These are phyloP conservation scores for Tetrao urogallus DNA, from an alignment of 2,113 vertebrate species.

Conservation along the genomic window DNA sequence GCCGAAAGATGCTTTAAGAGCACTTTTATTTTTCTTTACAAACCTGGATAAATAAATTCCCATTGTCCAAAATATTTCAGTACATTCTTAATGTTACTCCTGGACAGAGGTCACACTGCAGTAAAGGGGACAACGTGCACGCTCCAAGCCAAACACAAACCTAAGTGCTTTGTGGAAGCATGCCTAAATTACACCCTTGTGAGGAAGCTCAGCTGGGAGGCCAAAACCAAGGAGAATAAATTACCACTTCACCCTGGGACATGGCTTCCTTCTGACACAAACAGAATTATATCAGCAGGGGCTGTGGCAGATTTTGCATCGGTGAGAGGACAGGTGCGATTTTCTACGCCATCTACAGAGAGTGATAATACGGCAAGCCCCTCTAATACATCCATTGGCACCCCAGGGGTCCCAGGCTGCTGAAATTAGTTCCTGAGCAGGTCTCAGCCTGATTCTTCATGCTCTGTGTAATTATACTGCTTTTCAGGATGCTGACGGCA, in stretches of 20 bases:
- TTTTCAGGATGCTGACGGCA: neutral
- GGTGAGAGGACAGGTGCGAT: neutral
- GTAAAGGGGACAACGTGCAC: neutral
- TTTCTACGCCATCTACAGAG: neutral
- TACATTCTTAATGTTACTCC: neutral
- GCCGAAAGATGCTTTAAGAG: neutral
- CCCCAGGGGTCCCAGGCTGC: neutral
- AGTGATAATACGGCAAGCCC: neutral
- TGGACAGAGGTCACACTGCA: neutral
- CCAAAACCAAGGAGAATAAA: neutral
- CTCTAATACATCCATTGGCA: neutral
- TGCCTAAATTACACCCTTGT: neutral
- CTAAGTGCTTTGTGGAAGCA: neutral
- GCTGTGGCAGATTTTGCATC: neutral
- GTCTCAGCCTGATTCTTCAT: neutral
- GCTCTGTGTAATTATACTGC: neutral
- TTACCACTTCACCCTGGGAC: neutral
- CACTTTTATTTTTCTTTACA: neutral
- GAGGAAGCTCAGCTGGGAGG: neutral
- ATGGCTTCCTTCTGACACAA: neutral
- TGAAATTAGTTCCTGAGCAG: neutral
- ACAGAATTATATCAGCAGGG: neutral
- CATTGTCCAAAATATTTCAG: neutral
- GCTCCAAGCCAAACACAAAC: neutral
- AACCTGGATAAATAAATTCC: neutral